Conservation (phyloP, 2,113 vertebrate genomes). For the Calidris pugnax region DNA sequence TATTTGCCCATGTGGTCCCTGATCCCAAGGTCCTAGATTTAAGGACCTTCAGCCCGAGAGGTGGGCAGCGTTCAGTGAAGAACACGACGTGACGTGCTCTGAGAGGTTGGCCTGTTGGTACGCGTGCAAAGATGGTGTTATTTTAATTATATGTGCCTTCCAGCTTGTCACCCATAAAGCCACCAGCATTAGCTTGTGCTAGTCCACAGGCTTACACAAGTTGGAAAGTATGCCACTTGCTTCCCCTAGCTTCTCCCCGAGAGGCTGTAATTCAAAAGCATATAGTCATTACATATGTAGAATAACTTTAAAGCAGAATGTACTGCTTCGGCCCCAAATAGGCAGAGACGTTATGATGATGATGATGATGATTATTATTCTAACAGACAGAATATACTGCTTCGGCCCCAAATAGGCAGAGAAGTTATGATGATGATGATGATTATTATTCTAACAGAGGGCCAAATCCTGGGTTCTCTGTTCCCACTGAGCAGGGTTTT, state of each 20-base stretch:
- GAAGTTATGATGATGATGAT: background rate
- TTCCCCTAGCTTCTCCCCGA: background rate
- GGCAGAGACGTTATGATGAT: background rate
- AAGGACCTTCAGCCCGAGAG: background rate
- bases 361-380: background rate
- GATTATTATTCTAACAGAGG: background rate
- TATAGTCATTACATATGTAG: background rate
- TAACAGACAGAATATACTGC: background rate
- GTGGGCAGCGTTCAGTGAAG: background rate
- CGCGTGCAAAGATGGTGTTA: background rate
- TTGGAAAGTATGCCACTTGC: background rate
- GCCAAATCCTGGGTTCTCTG: background rate
- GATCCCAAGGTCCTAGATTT: background rate
- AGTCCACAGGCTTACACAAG: background rate
- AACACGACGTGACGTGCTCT: background rate
- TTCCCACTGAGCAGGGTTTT: background rate
- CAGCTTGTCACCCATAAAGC: background rate
- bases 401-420: background rate
- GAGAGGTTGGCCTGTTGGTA: background rate
- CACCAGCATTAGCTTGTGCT: background rate
- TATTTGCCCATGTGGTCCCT: background rate
- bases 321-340: background rate
- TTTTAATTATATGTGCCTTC: background rate
- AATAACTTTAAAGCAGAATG: background rate
- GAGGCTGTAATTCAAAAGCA: slow-evolving; percentile 1